These are phyloP conservation scores for Nyctereutes procyonoides DNA, from an alignment of 2,113 vertebrate genomes.

Conservation along the genomic window DNA sequence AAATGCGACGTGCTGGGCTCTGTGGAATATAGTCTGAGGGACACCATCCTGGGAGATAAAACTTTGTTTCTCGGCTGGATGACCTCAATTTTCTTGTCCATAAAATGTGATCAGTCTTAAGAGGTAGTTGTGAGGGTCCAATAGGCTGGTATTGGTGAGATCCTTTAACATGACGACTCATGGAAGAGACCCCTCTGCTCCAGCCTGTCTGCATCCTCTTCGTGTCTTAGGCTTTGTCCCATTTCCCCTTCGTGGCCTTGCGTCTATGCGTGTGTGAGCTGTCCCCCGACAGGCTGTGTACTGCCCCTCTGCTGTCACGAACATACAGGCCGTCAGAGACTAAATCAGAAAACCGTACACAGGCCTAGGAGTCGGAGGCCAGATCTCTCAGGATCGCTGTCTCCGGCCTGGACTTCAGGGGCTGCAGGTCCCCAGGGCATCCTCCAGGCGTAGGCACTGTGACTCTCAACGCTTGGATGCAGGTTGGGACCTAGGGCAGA, in stretches of 20 bases:
- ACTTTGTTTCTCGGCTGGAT: background rate
- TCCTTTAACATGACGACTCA: background rate
- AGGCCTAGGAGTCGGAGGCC: background rate
- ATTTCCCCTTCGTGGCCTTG: background rate
- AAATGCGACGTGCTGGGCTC: background rate
- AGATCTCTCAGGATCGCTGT: background rate
- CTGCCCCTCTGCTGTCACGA: background rate
- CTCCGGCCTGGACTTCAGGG: background rate
- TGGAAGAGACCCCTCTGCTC: background rate
- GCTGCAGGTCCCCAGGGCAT: background rate
- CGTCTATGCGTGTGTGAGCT: background rate
- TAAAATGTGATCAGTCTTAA: background rate
- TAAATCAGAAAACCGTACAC: background rate
- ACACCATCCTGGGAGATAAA: background rate
- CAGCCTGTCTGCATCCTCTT: background rate
- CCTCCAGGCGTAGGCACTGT: background rate
- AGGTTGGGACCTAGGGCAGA: background rate
- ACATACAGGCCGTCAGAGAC: background rate
- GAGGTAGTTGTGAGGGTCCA: background rate
- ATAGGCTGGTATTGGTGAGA: background rate
- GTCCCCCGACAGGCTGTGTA: background rate
- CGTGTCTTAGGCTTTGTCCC: background rate
- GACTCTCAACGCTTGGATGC: no score
- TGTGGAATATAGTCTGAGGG: background rate
- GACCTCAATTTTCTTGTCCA: background rate